phyloP scores from a whole-genome alignment of 2,888 invertebrate species.

The Coenonympha arcania region DNA sequence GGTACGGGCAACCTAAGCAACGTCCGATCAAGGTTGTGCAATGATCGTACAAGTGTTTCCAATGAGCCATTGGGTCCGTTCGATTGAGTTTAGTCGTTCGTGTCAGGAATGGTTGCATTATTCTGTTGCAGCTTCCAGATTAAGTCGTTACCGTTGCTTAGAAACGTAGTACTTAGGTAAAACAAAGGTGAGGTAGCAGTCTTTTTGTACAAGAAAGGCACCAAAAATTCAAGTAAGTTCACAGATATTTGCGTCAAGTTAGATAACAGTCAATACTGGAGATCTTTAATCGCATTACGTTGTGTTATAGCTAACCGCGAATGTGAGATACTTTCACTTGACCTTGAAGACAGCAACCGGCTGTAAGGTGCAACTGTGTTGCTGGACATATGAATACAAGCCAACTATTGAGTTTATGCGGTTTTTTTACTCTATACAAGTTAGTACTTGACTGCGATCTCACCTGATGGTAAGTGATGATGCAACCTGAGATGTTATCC shows the following conservation, averaged over 20 bases:
- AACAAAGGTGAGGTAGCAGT: too few relatives aligned
- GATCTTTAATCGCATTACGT: neutral
- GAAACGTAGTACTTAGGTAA: too few relatives aligned
- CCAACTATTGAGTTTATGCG: too few relatives aligned
- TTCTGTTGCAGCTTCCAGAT: too few relatives aligned
- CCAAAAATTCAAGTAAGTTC: neutral
- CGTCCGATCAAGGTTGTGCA: conserved; percentile 35
- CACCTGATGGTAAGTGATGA: too few relatives aligned
- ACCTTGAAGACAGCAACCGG: neutral
- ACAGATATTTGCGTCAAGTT: neutral
- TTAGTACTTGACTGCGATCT: too few relatives aligned
- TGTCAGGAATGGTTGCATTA: neutral
- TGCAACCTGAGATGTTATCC: too few relatives aligned
- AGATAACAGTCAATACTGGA: neutral
- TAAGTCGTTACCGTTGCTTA: neutral
- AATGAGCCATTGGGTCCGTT: neutral
- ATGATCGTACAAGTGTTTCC: conserved; percentile 20
- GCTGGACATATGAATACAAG: neutral
- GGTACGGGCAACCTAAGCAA: conserved; percentile 29
- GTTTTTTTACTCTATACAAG: too few relatives aligned
- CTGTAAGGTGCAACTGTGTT: neutral
- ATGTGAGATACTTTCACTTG: neutral
- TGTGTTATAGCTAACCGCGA: neutral
- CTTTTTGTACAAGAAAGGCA: too few relatives aligned
- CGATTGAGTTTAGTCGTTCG: neutral